Evolutionary conservation across 2,797 vertebrate genomes (phyloP).

Genomic region (Mastacembelus armatus): DNA sequence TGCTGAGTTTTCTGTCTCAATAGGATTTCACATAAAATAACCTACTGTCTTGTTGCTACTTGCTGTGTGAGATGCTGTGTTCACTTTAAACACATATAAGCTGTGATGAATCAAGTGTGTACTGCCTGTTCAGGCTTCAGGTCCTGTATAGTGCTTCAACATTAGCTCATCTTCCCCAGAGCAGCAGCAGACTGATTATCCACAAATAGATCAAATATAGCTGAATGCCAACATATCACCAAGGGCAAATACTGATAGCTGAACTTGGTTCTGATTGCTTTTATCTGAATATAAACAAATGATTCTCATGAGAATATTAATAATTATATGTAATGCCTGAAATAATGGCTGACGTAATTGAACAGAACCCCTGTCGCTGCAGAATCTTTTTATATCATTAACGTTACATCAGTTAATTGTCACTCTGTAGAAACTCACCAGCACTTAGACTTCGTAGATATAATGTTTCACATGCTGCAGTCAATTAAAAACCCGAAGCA

Average conservation of each 20-base stretch:
- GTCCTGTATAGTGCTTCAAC: not conserved
- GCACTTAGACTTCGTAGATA: not conserved
- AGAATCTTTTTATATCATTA: not conserved
- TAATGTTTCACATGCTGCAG: not conserved
- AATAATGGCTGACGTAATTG: slow-evolving; percentile 26
- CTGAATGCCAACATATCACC: too few species aligned
- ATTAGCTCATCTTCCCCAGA: too few species aligned
- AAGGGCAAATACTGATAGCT: not conserved
- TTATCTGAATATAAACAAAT: not conserved
- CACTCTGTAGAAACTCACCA: not conserved
- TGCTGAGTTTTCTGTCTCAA: too few species aligned
- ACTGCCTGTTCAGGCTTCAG: not conserved
- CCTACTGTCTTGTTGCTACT: too few species aligned
- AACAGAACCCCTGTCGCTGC: not conserved
- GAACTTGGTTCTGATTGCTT: not conserved
- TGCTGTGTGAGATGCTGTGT: not conserved
- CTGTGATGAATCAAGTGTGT: too few species aligned
- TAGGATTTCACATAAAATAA: too few species aligned
- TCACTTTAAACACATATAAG: not conserved
- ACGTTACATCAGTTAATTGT: slow-evolving; percentile 35
- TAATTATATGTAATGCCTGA: slow-evolving; percentile 17
- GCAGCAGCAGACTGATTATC: too few species aligned
- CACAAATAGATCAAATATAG: too few species aligned
- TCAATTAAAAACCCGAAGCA: not conserved
- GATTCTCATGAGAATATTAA: not conserved